Conservation (phyloP, 2,888 invertebrate species). For the Papilio gigon region DNA sequence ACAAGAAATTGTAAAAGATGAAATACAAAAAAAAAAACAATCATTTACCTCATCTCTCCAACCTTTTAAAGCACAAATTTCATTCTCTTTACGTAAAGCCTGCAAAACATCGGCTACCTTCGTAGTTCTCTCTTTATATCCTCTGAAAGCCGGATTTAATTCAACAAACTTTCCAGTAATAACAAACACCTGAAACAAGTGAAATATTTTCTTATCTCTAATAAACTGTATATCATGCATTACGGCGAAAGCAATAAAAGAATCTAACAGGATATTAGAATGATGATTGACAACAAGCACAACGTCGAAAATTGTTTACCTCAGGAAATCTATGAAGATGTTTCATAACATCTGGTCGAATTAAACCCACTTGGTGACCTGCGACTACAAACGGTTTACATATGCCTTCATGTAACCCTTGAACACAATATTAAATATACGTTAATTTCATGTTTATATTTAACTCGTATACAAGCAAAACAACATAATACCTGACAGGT, state of each 20-base stretch:
- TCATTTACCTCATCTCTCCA: constrained; percentile 93
- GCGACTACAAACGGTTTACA: constrained; percentile 94
- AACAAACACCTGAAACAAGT: constrained; percentile 84
- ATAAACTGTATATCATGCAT: neutral
- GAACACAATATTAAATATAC: constrained; percentile 49
- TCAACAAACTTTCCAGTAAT: constrained; percentile 88
- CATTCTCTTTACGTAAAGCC: constrained; percentile 88
- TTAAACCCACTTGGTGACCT: constrained; percentile 94
- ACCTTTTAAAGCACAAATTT: constrained; percentile 91
- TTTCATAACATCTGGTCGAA: constrained; percentile 92
- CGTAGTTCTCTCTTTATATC: constrained; percentile 90
- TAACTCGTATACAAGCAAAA: constrained; percentile 18
- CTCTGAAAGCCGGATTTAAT: constrained; percentile 92
- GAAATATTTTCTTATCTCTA: neutral
- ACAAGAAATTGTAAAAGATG: too few relatives aligned
- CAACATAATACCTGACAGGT: constrained; percentile 86
- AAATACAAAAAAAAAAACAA: neutral
- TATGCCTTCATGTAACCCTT: constrained; percentile 84
- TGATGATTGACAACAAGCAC: constrained; percentile 55
- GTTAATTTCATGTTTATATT: constrained; percentile 43
- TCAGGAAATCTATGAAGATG: constrained; percentile 91
- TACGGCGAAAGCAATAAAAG: neutral
- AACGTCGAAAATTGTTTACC: constrained; percentile 81
- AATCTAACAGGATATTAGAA: neutral
- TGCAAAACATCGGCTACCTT: constrained; percentile 90